Conservation (phyloP, 2,888 invertebrate species). For the Diabrotica balteata region DNA sequence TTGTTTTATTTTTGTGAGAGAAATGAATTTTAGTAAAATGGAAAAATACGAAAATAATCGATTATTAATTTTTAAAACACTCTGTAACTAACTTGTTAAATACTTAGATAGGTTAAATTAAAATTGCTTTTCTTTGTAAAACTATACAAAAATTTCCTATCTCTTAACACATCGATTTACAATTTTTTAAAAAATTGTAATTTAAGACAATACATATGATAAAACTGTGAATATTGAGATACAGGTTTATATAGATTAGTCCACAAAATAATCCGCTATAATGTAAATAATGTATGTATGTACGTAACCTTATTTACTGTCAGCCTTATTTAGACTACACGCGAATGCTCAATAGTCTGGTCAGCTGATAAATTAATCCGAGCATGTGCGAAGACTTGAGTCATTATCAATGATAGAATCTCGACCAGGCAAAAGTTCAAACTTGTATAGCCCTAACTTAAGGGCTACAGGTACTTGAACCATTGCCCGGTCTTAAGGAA, state of each 20-base stretch:
- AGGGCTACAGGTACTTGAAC: too few species aligned
- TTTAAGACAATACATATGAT: constrained; percentile 52
- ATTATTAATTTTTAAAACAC: too few species aligned
- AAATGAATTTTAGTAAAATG: too few species aligned
- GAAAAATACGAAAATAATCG: too few species aligned
- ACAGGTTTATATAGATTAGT: constrained; percentile 53
- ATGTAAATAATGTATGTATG: constrained; percentile 29
- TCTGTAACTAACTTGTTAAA: constrained; percentile 3
- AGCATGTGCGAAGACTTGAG: too few species aligned
- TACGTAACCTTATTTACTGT: constrained; percentile 17
- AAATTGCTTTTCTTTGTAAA: constrained; percentile 18
- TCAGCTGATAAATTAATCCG: too few species aligned
- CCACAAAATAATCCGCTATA: constrained; percentile 31
- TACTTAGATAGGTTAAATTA: constrained; percentile 16
- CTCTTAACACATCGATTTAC: constrained; percentile 31
- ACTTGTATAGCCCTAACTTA: too few species aligned
- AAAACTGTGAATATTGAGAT: constrained; percentile 51
- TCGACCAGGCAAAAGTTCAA: too few species aligned
- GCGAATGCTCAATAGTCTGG: background rate
- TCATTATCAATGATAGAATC: too few species aligned
- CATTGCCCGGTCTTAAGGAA: too few species aligned
- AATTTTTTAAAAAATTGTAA: constrained; percentile 42
- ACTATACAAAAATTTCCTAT: constrained; percentile 15
- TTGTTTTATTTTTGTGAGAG: too few species aligned
- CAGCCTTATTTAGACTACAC: constrained; percentile 10